Percentiles rank a stretch among this genome's conserved stretches.
Conservation (phyloP, 1,140 invertebrate species). For the Mamestra configurata region DNA sequence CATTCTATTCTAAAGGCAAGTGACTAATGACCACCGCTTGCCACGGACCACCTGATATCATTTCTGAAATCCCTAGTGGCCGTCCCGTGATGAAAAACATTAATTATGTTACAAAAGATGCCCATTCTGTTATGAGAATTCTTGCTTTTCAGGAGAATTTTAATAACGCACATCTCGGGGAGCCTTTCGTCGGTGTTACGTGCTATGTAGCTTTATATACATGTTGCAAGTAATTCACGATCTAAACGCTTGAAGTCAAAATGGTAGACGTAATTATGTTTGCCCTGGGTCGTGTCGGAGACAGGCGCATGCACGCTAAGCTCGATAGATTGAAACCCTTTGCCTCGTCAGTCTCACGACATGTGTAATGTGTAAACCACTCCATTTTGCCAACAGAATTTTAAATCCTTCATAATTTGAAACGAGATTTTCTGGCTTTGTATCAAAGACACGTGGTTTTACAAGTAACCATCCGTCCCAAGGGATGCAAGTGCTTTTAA, state of each 20-base stretch:
- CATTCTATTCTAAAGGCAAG: not conserved
- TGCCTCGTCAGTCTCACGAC: slow-evolving; percentile 10
- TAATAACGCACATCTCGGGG: slow-evolving; percentile 5
- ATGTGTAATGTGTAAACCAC: not conserved
- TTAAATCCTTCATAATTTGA: not conserved
- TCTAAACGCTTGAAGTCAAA: slow-evolving; percentile 50
- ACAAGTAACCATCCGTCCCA: not conserved
- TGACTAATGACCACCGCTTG: slow-evolving; percentile 4
- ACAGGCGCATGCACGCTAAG: slow-evolving; percentile 50
- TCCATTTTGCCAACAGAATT: slow-evolving; percentile 11
- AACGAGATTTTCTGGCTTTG: not conserved
- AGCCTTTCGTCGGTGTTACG: not conserved
- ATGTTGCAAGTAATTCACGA: slow-evolving; percentile 28
- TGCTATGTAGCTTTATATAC: not conserved
- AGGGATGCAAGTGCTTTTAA: not conserved
- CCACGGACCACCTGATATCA: slow-evolving; percentile 22
- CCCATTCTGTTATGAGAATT: not conserved
- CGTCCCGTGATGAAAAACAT: not conserved
- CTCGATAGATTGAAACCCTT: not conserved
- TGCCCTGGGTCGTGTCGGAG: slow-evolving; percentile 54
- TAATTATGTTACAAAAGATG: slow-evolving; percentile 14
- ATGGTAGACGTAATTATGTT: slow-evolving; percentile 63
- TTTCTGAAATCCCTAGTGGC: slow-evolving; percentile 2
- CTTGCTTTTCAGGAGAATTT: not conserved
- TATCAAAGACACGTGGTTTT: slow-evolving; percentile 7